A percentile compares a stretch with the other conserved stretches of the same genome.
These are phyloP conservation scores for Eugnorisma glareosa DNA, from an alignment of 2,888 invertebrate genomes.

Conservation along the genomic window DNA sequence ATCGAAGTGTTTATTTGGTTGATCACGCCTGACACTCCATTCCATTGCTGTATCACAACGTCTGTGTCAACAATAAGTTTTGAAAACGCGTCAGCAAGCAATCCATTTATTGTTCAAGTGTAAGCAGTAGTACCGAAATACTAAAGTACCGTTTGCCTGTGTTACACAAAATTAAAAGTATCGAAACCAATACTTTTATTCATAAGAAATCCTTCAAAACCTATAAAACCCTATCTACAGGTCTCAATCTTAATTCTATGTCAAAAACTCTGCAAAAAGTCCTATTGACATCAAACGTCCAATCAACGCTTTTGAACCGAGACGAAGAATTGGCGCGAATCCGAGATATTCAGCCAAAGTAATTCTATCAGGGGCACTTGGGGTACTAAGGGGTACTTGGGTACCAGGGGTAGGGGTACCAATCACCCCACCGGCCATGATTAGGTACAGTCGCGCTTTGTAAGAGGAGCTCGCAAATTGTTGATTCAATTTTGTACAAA, in stretches of 20 bases:
- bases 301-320: slow-evolving; percentile 46
- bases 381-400: slow-evolving; percentile 29
- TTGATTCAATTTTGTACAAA: slow-evolving; percentile 54
- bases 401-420: slow-evolving; percentile 34
- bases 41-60: too few species aligned
- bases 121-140: not conserved
- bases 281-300: slow-evolving; percentile 20
- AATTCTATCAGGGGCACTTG: slow-evolving; percentile 48
- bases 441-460: slow-evolving; percentile 35
- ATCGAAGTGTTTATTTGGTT: too few species aligned
- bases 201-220: not conserved
- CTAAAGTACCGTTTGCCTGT: too few species aligned
- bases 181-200: not conserved
- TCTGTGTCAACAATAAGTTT: too few species aligned
- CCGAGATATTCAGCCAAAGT: slow-evolving; percentile 43
- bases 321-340: slow-evolving; percentile 37
- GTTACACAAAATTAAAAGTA: not conserved
- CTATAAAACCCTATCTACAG: not conserved
- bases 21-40: too few species aligned
- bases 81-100: too few species aligned
- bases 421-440: slow-evolving; percentile 46
- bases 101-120: not conserved
- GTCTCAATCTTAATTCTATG: not conserved
- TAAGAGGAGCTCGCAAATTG: slow-evolving; percentile 21
- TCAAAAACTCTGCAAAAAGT: not conserved